Base-by-base conservation (phyloP, 1,140 invertebrate genomes). In the Batillaria attramentaria region DNA sequence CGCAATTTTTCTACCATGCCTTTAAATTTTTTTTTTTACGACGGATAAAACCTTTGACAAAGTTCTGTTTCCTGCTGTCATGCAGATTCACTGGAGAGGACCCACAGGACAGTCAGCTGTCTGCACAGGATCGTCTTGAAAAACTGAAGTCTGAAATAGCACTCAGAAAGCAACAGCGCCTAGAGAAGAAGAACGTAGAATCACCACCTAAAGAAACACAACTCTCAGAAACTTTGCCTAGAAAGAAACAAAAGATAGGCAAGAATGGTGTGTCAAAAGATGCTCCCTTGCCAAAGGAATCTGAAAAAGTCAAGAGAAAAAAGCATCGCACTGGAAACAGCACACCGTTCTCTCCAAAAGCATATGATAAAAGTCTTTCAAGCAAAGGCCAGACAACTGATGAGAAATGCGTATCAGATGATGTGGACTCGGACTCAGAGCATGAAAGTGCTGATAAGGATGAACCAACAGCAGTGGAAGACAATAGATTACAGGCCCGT, bases 401-500 rank as follows among this genome's bases (percentile, higher is more conserved):
- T 33, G 54, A 79, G 54, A 5, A 37, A 46, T 46, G 28, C n/a
- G 65, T 77, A 18, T 72, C 81, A 46, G 43, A 79, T 43, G 72
- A 70, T 54, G 31, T 62, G 24, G 18, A 54, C 33, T 31, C 28
- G n/a, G 20, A 75, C 4, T 42, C 37, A 72, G 39, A 72, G 39
- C 37, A 46, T 35, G 33, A 72, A n/a, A n/a, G 62, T 66, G 2
- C 10, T 43, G 39, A 42, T 41, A 37, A 39, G 18, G 60, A 65
- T 13, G 54, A 73, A 33, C 33, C 42, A 43, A 31, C 39, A 65
- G 5, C 37, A 46, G 65, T 37, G 41, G 16, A 70, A 41, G 75
- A 79, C 41, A 69, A 74, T 57, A n/a, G 65, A 33, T n/a, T 28
- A 65, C 68, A 77, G 60, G 39, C 65, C 66, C 24, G 77, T 78